These are phyloP conservation scores for Lacanobia wlatinum DNA, from an alignment of 2,888 invertebrate species.

Conservation along the genomic window DNA sequence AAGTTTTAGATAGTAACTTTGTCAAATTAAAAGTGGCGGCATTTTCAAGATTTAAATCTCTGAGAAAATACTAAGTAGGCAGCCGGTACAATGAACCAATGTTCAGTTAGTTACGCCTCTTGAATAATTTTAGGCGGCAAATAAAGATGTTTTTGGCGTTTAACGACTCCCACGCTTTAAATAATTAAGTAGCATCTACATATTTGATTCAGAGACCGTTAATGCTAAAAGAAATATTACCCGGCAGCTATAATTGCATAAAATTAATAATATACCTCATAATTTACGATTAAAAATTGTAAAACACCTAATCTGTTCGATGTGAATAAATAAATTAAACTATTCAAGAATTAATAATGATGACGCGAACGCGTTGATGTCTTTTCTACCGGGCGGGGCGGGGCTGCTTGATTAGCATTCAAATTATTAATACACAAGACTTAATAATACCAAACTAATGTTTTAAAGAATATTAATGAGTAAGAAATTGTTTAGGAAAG, in stretches of 20 bases:
- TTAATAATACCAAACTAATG: slow-evolving; percentile 20
- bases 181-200: slow-evolving; percentile 40
- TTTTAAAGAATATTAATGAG: slow-evolving; percentile 26
- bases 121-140: slow-evolving; percentile 37
- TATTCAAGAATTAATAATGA: slow-evolving; percentile 39
- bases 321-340: slow-evolving; percentile 44
- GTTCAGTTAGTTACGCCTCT: slow-evolving; percentile 45
- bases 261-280: slow-evolving; percentile 21
- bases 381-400: slow-evolving; percentile 74
- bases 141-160: slow-evolving; percentile 35
- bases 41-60: slow-evolving; percentile 38
- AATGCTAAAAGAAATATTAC: slow-evolving; percentile 18
- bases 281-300: slow-evolving; percentile 37
- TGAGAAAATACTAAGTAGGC: slow-evolving; percentile 49
- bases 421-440: slow-evolving; percentile 41
- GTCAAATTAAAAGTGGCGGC: slow-evolving; percentile 39
- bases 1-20: background rate
- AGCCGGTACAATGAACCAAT: slow-evolving; percentile 41
- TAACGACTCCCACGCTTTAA: slow-evolving; percentile 42
- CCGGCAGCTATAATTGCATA: slow-evolving; percentile 18
- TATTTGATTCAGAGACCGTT: slow-evolving; percentile 41
- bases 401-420: slow-evolving; percentile 49
- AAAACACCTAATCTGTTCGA: slow-evolving; percentile 36
- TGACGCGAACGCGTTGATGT: slow-evolving; percentile 83
- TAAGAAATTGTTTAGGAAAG: slow-evolving; percentile 12